phyloP scores from a whole-genome alignment of 2,888 invertebrate species.

The Dendrolimus houi region DNA sequence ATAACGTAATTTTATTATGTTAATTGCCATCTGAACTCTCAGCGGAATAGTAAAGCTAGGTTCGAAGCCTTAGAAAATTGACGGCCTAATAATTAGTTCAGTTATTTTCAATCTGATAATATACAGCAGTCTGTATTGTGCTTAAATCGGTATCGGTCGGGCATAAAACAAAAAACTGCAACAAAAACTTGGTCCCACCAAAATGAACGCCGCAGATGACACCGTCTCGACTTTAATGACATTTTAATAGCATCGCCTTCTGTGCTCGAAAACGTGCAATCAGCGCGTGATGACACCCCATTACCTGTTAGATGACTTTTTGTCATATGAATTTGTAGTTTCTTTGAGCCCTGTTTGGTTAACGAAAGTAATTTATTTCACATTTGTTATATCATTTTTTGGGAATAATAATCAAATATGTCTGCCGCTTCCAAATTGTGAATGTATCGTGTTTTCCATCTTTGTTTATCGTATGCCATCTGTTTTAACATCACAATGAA shows the following conservation, averaged over 20 bases:
- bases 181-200: constrained; percentile 65
- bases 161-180: constrained; percentile 63
- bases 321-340: constrained; percentile 43
- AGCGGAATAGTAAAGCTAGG: too few species aligned
- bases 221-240: constrained; percentile 70
- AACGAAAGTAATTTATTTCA: not conserved
- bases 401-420: too few species aligned
- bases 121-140: not conserved
- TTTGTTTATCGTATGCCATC: too few species aligned
- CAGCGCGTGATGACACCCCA: constrained; percentile 62
- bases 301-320: constrained; percentile 42
- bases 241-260: constrained; percentile 71
- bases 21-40: too few species aligned
- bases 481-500: too few species aligned
- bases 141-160: constrained; percentile 22
- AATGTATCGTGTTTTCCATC: too few species aligned
- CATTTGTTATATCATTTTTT: not conserved
- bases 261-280: constrained; percentile 63
- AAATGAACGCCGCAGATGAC: constrained; percentile 67
- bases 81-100: too few species aligned
- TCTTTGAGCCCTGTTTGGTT: constrained; percentile 30
- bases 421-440: too few species aligned
- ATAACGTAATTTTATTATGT: too few species aligned
- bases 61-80: too few species aligned
- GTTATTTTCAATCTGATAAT: too few species aligned